Conservation (phyloP, 2,113 vertebrate species). For the Redunca redunca region DNA sequence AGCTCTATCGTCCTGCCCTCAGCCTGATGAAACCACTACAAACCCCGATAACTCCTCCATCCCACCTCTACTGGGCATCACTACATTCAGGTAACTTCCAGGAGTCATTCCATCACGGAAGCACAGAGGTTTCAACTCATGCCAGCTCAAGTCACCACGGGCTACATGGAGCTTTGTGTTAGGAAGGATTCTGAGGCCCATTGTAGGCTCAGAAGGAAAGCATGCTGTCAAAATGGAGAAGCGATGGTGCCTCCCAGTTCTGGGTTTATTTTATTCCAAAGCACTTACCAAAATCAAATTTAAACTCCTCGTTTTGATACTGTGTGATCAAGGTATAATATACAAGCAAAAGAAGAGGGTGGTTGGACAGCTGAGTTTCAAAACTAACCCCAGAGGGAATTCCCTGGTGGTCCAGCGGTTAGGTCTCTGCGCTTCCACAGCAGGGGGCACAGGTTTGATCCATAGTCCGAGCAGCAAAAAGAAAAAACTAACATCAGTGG, state of each 20-base stretch:
- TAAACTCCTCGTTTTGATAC: not conserved
- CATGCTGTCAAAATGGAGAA: accelerated
- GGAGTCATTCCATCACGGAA: not conserved
- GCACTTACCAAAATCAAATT: not conserved
- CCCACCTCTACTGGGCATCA: not conserved
- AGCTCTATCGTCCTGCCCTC: not conserved
- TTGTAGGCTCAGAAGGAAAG: not conserved
- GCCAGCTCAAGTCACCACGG: not conserved
- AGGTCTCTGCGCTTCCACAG: not conserved
- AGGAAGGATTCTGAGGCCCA: not conserved
- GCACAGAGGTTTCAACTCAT: not conserved
- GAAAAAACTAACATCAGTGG: not conserved
- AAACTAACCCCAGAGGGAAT: not conserved
- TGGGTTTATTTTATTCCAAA: not conserved
- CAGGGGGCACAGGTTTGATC: not conserved
- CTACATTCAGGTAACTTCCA: no score
- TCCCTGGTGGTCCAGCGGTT: not conserved
- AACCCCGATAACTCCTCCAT: accelerated
- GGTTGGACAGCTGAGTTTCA: not conserved
- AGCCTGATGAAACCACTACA: not conserved
- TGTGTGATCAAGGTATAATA: not conserved
- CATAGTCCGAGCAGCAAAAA: not conserved
- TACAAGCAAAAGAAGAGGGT: not conserved
- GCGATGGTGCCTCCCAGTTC: accelerated
- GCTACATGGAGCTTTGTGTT: not conserved